Percentiles rank a stretch among this genome's conserved stretches.
These are phyloP conservation scores for Peucedramus taeniatus DNA, from an alignment of 2,113 vertebrate species.

Conservation along the genomic window DNA sequence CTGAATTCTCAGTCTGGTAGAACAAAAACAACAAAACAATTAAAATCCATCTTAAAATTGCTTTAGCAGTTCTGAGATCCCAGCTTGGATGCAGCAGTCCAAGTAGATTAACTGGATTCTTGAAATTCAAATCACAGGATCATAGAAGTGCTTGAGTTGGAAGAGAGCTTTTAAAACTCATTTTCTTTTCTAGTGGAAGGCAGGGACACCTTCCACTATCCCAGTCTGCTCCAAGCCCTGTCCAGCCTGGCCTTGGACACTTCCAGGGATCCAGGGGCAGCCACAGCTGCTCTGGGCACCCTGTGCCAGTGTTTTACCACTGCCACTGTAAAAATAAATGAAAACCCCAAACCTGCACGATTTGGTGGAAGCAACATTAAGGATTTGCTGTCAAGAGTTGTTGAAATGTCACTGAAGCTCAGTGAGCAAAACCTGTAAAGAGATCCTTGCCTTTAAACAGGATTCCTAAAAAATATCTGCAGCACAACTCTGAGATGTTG, in stretches of 20 bases:
- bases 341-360: fast-evolving
- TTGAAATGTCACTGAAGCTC: neutral
- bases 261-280: neutral
- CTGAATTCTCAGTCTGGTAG: neutral
- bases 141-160: neutral
- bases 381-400: neutral
- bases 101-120: neutral
- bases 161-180: neutral
- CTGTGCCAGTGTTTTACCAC: neutral
- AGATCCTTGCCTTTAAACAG: neutral
- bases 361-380: neutral
- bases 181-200: neutral
- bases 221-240: neutral
- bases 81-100: neutral
- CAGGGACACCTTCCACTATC: neutral
- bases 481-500: neutral
- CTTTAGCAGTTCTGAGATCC: neutral
- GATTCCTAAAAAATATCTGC: neutral
- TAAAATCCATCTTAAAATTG: neutral
- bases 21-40: neutral
- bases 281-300: neutral
- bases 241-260: neutral
- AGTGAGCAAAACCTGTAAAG: neutral
- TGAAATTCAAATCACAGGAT: neutral
- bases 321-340: neutral